A percentile compares a stretch with the other conserved stretches of the same genome.
Conservation (phyloP, 2,113 vertebrate genomes). For the Urocynchramus pylzowi region DNA sequence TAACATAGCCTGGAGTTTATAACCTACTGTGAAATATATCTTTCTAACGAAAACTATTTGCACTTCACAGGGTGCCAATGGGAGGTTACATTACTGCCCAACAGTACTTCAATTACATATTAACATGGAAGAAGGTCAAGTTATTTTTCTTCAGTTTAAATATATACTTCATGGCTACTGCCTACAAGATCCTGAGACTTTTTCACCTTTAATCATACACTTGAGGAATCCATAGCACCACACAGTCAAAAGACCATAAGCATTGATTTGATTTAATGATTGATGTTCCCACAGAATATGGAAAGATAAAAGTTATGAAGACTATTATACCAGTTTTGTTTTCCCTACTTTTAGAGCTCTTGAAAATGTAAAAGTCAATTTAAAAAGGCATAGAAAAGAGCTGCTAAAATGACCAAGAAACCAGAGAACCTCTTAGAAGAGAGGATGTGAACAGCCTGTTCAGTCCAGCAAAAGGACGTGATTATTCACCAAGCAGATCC, state of each 20-base stretch:
- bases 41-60: background rate
- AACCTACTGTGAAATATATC: background rate
- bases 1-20: background rate
- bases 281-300: background rate
- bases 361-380: background rate
- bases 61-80: background rate
- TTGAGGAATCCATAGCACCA: background rate
- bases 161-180: background rate
- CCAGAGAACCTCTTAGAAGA: background rate
- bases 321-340: background rate
- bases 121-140: background rate
- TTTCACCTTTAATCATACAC: background rate
- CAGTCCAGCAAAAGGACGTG: background rate
- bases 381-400: background rate
- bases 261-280: background rate
- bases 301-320: background rate
- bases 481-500: constrained; percentile 6
- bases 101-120: background rate
- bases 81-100: background rate
- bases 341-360: background rate
- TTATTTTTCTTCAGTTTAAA: background rate
- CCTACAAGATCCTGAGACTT: background rate
- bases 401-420: background rate
- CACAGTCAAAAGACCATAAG: background rate
- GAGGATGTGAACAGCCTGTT: background rate